Conservation (phyloP, 2,888 invertebrate species). For the Apeira syringaria region DNA sequence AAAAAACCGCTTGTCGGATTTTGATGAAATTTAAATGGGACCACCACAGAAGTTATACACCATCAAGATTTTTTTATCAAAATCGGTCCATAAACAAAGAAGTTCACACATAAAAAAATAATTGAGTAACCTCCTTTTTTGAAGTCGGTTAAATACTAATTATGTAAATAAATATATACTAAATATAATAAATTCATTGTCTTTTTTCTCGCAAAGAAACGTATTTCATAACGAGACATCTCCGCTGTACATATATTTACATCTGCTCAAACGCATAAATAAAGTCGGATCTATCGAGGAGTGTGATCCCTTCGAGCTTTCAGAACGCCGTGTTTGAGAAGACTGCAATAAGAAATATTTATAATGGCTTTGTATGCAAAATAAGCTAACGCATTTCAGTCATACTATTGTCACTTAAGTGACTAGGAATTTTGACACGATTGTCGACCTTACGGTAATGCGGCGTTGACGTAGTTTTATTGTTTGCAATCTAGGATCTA, state of each 20-base stretch:
- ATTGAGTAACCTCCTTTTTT: too few relatives aligned
- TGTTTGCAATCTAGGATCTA: conserved; percentile 35
- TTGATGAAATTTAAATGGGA: too few relatives aligned
- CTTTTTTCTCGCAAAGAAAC: conserved; percentile 41
- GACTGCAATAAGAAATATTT: conserved; percentile 72
- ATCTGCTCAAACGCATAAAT: conserved; percentile 64
- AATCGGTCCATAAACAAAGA: too few relatives aligned
- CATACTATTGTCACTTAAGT: conserved; percentile 55
- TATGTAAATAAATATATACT: too few relatives aligned
- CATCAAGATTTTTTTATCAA: too few relatives aligned
- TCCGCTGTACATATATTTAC: conserved; percentile 72
- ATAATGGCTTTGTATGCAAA: conserved; percentile 82
- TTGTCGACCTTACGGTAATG: conserved; percentile 56
- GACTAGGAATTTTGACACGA: conserved; percentile 46
- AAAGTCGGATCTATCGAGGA: conserved; percentile 63
- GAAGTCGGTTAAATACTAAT: too few relatives aligned
- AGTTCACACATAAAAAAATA: too few relatives aligned
- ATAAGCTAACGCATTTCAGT: conserved; percentile 67
- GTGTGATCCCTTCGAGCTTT: conserved; percentile 71
- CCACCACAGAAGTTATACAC: too few relatives aligned
- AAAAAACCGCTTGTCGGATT: too few relatives aligned
- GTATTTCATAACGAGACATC: conserved; percentile 59
- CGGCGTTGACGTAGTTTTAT: conserved; percentile 45
- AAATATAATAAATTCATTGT: conserved; percentile 50
- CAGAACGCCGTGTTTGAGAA: conserved; percentile 61